Conservation (phyloP, 2,797 vertebrate genomes). For the Amblyraja radiata region DNA sequence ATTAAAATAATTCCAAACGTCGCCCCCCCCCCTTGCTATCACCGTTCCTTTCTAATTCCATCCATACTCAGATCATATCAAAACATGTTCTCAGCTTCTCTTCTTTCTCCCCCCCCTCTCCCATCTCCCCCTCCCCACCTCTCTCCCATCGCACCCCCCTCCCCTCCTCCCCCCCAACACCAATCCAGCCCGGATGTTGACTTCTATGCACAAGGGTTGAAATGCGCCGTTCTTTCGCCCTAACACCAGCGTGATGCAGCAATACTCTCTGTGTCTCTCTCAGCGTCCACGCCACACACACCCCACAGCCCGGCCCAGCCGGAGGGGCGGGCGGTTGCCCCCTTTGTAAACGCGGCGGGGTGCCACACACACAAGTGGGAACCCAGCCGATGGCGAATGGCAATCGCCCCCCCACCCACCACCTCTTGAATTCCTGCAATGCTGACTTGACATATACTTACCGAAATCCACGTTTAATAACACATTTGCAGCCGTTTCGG, state of each 20-base stretch:
- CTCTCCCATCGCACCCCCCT: no score
- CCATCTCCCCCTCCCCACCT: no score
- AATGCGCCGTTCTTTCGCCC: not conserved
- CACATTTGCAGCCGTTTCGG: slow-evolving; percentile 49
- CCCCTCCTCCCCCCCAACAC: no score
- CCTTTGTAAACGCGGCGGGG: slow-evolving; percentile 44
- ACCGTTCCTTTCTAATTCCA: not conserved
- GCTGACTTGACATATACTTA: slow-evolving; percentile 52
- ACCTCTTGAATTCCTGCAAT: slow-evolving; percentile 35
- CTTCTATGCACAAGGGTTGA: not conserved
- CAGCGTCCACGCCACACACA: slow-evolving; percentile 42
- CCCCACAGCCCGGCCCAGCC: slow-evolving; percentile 44
- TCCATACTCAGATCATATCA: not conserved
- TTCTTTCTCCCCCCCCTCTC: no score
- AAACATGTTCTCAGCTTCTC: slow-evolving; percentile 2
- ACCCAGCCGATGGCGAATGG: slow-evolving; percentile 42
- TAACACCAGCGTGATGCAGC: slow-evolving; percentile 26
- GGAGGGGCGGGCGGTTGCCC: slow-evolving; percentile 43
- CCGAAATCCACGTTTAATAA: slow-evolving; percentile 49
- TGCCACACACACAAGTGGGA: slow-evolving; percentile 44
- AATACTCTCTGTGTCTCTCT: slow-evolving; percentile 18
- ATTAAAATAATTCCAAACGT: not conserved
- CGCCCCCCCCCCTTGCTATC: not conserved
- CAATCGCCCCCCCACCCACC: slow-evolving; percentile 35
- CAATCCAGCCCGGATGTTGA: slow-evolving; percentile 14